Conservation (phyloP, 2,888 invertebrate species). For the Ochropleura leucogaster region DNA sequence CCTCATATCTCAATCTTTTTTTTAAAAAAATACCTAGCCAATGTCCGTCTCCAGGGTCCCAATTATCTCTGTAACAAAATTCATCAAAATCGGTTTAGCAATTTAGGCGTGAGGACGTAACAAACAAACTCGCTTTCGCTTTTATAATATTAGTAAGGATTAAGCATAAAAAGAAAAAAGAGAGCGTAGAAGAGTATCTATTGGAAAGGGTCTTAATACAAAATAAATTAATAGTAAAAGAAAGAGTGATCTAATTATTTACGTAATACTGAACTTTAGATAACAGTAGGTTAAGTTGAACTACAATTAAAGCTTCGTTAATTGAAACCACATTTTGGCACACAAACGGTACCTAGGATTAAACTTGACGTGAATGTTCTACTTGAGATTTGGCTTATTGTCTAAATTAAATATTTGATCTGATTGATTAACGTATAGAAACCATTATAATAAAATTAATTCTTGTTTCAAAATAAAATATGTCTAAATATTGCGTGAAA, state of each 20-base stretch:
- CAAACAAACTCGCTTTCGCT: too few species aligned
- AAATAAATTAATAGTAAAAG: not conserved
- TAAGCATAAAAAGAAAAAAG: too few species aligned
- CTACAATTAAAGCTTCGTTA: slow-evolving; percentile 41
- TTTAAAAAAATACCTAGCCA: too few species aligned
- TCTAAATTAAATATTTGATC: not conserved
- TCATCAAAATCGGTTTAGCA: too few species aligned
- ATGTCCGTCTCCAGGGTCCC: too few species aligned
- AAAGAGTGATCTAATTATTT: not conserved
- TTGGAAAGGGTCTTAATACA: not conserved
- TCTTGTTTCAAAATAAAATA: not conserved
- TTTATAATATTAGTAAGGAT: not conserved
- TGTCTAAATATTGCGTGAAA: too few species aligned
- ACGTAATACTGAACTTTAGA: slow-evolving; percentile 7
- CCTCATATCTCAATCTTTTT: too few species aligned
- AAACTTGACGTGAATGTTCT: slow-evolving; percentile 18
- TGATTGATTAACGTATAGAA: not conserved
- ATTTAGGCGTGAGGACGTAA: too few species aligned
- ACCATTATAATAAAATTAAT: not conserved
- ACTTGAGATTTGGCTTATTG: not conserved
- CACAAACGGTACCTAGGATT: slow-evolving; percentile 22
- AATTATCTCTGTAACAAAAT: too few species aligned
- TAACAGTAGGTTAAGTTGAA: slow-evolving; percentile 1
- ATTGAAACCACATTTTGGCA: slow-evolving; percentile 50
- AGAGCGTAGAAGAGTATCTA: not conserved